These are phyloP conservation scores for Busseola fusca DNA, from an alignment of 2,888 invertebrate species.

Conservation along the genomic window DNA sequence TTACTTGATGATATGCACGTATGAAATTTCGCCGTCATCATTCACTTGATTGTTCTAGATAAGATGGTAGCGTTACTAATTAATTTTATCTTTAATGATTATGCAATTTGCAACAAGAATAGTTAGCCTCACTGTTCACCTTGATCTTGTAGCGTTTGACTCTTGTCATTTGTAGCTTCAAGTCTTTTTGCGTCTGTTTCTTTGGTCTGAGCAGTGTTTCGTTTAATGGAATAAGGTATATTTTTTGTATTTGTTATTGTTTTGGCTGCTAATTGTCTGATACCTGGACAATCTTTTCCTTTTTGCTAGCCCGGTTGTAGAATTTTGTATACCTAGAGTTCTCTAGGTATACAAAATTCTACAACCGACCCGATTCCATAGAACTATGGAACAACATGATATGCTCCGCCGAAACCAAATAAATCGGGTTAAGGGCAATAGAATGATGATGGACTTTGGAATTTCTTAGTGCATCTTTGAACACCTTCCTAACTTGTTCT, in stretches of 20 bases:
- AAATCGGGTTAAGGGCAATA: not conserved
- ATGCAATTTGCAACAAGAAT: slow-evolving; percentile 50
- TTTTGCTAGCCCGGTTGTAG: not conserved
- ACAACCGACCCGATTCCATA: no score
- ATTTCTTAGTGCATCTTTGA: not conserved
- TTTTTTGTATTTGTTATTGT: not conserved
- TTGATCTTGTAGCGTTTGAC: slow-evolving; percentile 62
- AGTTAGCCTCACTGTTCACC: slow-evolving; percentile 42
- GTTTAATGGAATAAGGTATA: not conserved
- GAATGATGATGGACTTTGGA: not conserved
- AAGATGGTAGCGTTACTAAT: slow-evolving; percentile 45
- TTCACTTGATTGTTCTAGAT: slow-evolving; percentile 20
- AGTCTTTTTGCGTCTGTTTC: not conserved
- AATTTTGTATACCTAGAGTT: not conserved
- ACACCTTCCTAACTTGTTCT: not conserved
- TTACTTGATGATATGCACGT: not conserved
- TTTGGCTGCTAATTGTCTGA: not conserved
- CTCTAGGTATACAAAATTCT: no score
- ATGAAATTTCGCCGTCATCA: slow-evolving; percentile 11
- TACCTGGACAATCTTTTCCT: no score
- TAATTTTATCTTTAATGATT: slow-evolving; percentile 56
- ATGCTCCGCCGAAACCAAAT: not conserved
- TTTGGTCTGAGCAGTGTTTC: not conserved
- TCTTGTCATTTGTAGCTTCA: slow-evolving; percentile 15
- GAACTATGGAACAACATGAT: no score